Evolutionary conservation across 2,797 vertebrate genomes (phyloP), one percentile per base, ranked within the genome.

Genomic region (Phataginus tetradactyla): DNA sequence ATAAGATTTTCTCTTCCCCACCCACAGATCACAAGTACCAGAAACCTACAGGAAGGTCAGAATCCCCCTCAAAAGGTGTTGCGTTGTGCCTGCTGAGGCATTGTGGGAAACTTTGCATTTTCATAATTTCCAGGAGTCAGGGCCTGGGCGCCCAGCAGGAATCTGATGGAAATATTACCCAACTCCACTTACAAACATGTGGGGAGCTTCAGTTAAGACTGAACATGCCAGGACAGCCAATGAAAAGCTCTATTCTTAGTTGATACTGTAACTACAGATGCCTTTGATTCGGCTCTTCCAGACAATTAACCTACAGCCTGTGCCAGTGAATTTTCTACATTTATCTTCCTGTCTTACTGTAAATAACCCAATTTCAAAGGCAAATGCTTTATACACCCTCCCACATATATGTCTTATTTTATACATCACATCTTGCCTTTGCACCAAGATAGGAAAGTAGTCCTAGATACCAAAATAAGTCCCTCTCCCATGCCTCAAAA

Each of bases 351-450:
- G 57, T 87, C 96, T 97, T 34, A 92, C 96, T 92, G 86, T 94
- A 97, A 97, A 96, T 94, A 97, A 86, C 93, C 94, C 90, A 64
- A 96, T 97, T 94, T 97, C 94, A 87, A 97, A 97, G 94, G 94
- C 95, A 97, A 97, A 96, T 97, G 94, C 5, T 83, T 74, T 88
- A 42, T 32, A 29, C 13, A 45, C 39, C 95, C 93, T 94, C 97
- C 90, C 89, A 97, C 96, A 42, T 5, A 11, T 3, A 2, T 20
- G 39, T 92, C 97, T 97, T 95, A 94, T 94, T 98, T 97, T 97
- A 97, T 49, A 89, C 53, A 42, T 51, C 80, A 25, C 90, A 72
- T 77, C 90, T 74, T 85, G 87, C 39, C 81, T 97, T 89, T 91
- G 78, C 39, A 23, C 78, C 61, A 74, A 93, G 90, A 96, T 4